Percentiles rank a stretch among this genome's conserved stretches.
Conservation (phyloP, 2,113 vertebrate species). For the Campylorhamphus procurvoides region DNA sequence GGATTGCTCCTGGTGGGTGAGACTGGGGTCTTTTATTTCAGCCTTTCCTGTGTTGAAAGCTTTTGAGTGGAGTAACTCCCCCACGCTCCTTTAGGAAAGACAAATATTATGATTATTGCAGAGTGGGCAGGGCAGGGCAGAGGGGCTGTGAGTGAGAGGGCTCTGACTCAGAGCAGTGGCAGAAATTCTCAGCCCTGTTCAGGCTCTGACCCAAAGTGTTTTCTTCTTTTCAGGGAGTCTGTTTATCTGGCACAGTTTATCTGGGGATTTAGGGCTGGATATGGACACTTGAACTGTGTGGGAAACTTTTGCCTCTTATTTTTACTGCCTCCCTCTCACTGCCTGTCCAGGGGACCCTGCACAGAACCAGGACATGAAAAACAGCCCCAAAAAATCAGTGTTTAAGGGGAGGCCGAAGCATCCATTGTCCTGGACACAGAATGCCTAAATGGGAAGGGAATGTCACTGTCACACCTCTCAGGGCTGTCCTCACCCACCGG, state of each 20-base stretch:
- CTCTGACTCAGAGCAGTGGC: not conserved
- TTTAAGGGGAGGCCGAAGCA: not conserved
- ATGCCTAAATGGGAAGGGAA: constrained; percentile 35
- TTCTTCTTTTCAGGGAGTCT: not conserved
- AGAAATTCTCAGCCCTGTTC: not conserved
- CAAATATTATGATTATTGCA: not conserved
- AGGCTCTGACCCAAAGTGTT: not conserved
- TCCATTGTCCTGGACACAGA: not conserved
- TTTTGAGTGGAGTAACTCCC: not conserved
- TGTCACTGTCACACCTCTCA: constrained; percentile 25
- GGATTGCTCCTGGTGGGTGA: not conserved
- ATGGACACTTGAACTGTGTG: not conserved
- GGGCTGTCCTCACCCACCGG: not conserved
- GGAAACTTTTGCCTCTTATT: constrained; percentile 12
- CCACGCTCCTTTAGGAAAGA: not conserved
- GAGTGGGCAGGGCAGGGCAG: not conserved
- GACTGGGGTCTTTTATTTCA: not conserved
- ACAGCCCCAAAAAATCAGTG: not conserved
- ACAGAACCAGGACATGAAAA: not conserved
- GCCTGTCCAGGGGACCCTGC: not conserved
- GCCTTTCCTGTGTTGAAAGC: not conserved
- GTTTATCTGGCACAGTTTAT: not conserved
- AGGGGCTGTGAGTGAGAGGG: not conserved
- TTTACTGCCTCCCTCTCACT: not conserved
- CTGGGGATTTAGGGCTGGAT: not conserved